A percentile compares a stretch with the other conserved stretches of the same genome.
These are phyloP conservation scores for Blastomussa wellsi DNA, from an alignment of 92 coral and sea anemone species.

Conservation along the genomic window DNA sequence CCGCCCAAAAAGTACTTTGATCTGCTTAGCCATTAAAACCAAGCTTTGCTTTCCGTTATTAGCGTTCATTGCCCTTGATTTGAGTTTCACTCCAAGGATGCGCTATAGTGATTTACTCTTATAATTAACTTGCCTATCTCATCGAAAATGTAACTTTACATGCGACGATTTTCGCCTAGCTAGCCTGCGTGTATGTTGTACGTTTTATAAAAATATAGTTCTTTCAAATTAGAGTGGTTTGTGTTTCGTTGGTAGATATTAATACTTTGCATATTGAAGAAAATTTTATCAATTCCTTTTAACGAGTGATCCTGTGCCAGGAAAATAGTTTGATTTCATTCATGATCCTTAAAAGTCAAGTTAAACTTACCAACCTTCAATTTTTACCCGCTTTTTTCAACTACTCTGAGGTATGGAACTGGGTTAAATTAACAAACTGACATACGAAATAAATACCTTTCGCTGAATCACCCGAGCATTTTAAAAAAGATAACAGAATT, in stretches of 20 bases:
- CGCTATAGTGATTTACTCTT: no score
- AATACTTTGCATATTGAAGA: not conserved
- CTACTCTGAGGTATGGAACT: not conserved
- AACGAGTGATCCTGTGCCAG: not conserved
- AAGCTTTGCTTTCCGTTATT: conserved; percentile 8
- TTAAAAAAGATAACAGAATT: no score
- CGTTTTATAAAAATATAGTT: not conserved
- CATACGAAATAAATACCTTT: not conserved
- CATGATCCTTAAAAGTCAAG: not conserved
- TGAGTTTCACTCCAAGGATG: not conserved
- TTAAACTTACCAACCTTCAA: not conserved
- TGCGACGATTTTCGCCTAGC: not conserved
- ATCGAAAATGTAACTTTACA: not conserved
- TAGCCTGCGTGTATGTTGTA: not conserved
- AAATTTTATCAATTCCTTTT: not conserved
- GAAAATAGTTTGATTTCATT: not conserved
- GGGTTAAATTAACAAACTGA: not conserved
- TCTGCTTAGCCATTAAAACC: not conserved
- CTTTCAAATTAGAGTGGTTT: not conserved
- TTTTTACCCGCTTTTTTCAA: not conserved
- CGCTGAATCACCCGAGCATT: not conserved
- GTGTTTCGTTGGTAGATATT: not conserved
- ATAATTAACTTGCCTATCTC: no score
- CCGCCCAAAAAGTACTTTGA: conserved; percentile 5
- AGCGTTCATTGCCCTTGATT: not conserved